Conservation (phyloP, 35 echinoderm and acorn worm genomes). For the Lytechinus pictus region DNA sequence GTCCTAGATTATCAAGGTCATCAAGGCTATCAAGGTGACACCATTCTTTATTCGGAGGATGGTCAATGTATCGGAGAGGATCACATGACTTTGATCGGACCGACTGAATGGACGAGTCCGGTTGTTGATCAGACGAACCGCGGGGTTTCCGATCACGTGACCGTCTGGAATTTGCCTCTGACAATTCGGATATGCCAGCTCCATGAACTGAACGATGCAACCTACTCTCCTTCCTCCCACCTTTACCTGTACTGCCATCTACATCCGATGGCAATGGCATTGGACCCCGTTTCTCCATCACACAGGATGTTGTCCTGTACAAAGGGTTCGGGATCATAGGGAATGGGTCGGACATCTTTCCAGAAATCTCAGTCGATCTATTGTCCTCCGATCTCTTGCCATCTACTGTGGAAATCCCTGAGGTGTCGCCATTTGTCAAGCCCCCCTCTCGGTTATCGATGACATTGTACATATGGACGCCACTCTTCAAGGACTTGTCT, state of each 20-base stretch:
- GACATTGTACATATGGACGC: background rate
- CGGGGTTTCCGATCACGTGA: background rate
- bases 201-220: background rate
- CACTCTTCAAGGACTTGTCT: background rate
- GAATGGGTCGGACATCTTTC: background rate
- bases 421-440: background rate
- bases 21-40: background rate
- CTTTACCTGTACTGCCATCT: background rate
- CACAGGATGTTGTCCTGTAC: background rate
- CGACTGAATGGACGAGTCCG: background rate
- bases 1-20: background rate
- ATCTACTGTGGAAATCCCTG: background rate
- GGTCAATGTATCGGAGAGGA: background rate
- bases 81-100: background rate
- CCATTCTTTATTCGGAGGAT: background rate
- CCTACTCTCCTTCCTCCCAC: background rate
- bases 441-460: background rate
- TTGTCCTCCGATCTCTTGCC: background rate
- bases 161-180: background rate
- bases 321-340: background rate
- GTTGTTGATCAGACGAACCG: background rate
- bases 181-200: background rate
- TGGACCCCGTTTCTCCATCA: background rate
- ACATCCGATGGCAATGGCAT: background rate
- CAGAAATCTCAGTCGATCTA: background rate